Evolutionary conservation across 2,888 invertebrate genomes (phyloP), one percentile per base, ranked within the genome.

Genomic region (Eupeodes latifasciatus): DNA sequence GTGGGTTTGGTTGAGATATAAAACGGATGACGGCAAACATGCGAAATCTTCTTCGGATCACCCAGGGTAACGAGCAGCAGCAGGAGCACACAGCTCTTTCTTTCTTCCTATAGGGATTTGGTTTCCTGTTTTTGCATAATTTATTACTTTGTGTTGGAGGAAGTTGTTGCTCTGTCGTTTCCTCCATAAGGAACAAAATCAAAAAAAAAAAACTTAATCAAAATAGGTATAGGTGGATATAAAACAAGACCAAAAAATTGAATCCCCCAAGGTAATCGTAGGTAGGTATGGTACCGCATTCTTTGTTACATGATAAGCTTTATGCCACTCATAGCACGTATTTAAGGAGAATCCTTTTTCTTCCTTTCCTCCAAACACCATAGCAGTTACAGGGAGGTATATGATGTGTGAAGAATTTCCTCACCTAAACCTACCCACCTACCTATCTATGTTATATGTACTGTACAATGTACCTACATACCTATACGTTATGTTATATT

Each of bases 121-220:
- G 62, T 82, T 76, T 80, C 79, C 61, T 62, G 75, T 78, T 67
- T 79, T 76, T 87, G 79, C 64, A 87, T 86, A 87, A 87, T 87
- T 87, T 87, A 87, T 83, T 76, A 71, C 76, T 71, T 53, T 57
- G 11, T 77, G 47, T 51, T 59, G 75, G 51, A 72, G 75, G 79
- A 83, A 72, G 71, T 83, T 83, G 83, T 79, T 83, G 83, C 86
- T 83, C 49, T 57, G 57, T 53, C 53, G 66, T 77, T 81, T 72
- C 47, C 67, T 55, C 49, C 14, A 44, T 11, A n/a, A 62, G 40
- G 1, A 19, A 12, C 2, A 59, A 14, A n/a, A 49, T 12, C 14
- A 36, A 47, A 16, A 16, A 78, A 62, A 64, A 74, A 82, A 81
- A 86, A 77, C 82, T 78, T 87, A 87, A 87, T 83, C 83, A 75